Conservation (phyloP, 2,113 vertebrate genomes). For the Chionomys nivalis region DNA sequence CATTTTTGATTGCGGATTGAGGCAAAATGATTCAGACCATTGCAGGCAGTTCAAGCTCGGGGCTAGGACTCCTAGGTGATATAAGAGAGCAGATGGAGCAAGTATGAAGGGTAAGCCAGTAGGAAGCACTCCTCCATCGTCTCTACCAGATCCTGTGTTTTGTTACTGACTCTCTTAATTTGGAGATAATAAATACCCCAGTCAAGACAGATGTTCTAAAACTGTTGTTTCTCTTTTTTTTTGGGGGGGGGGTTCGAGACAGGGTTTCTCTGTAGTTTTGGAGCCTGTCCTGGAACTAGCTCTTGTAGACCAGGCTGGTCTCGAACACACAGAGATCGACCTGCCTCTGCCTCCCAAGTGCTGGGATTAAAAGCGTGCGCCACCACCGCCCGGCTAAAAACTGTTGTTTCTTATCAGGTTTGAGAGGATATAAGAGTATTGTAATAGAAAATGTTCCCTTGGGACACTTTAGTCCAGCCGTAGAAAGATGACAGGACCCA, state of each 20-base stretch:
- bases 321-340: too few relatives aligned
- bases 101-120: neutral
- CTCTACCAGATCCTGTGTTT: neutral
- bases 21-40: neutral
- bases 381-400: too few relatives aligned
- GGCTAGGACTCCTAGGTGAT: neutral
- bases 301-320: too few relatives aligned
- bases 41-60: neutral
- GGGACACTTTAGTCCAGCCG: neutral
- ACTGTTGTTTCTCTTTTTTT: neutral
- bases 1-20: neutral
- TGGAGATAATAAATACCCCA: too few relatives aligned
- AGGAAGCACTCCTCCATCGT: neutral
- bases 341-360: too few relatives aligned
- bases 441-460: neutral
- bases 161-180: neutral
- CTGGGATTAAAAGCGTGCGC: too few relatives aligned
- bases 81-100: too few relatives aligned
- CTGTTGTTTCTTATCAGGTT: neutral
- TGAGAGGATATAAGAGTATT: too few relatives aligned
- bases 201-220: too few relatives aligned
- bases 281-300: too few relatives aligned
- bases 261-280: too few relatives aligned
- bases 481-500: neutral
- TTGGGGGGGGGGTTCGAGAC: too few relatives aligned